A percentile compares a stretch with the other conserved stretches of the same genome.
Conservation (phyloP, 2,888 invertebrate species). For the Caenorhabditis becei region DNA sequence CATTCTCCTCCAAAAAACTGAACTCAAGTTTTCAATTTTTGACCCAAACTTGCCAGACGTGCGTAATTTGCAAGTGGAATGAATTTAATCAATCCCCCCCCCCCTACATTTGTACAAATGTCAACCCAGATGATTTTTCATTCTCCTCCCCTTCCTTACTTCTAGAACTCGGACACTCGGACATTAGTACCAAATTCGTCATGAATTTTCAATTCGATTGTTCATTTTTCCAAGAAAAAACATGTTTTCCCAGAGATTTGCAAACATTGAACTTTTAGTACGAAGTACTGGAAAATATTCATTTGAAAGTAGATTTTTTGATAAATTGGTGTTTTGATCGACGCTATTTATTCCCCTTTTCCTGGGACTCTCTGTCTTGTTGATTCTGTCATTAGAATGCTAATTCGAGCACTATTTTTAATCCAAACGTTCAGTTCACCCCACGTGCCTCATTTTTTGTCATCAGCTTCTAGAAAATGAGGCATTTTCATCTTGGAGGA, state of each 20-base stretch:
- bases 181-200: conserved; percentile 3
- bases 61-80: background rate
- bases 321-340: background rate
- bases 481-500: background rate
- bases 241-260: background rate
- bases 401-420: conserved; percentile 4
- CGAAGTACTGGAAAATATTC: background rate
- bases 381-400: conserved; percentile 27
- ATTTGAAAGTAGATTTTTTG: background rate
- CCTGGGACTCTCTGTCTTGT: background rate
- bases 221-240: conserved; percentile 8
- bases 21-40: background rate
- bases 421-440: background rate
- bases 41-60: background rate
- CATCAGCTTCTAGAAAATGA: background rate
- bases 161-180: background rate
- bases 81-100: conserved; percentile 2
- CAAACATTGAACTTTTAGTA: conserved; percentile 5
- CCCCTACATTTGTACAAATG: conserved; percentile 5
- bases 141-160: background rate
- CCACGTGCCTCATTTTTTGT: background rate
- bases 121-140: conserved; percentile 7
- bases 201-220: conserved; percentile 3
- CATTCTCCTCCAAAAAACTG: background rate
- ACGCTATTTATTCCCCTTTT: background rate